Conservation (phyloP, 2,888 invertebrate genomes). For the Chirona hameri region DNA sequence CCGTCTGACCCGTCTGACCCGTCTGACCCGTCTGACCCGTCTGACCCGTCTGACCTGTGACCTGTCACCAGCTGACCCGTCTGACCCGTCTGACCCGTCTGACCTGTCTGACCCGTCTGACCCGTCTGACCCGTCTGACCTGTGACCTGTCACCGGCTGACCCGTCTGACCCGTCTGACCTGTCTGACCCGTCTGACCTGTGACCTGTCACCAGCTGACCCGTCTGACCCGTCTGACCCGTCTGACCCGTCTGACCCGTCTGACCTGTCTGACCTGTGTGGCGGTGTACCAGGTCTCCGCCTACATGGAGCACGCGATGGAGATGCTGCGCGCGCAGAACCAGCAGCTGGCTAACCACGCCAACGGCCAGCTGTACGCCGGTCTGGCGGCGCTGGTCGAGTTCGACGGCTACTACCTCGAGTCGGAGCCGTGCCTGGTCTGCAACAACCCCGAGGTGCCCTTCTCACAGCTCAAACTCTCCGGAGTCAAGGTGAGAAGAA, state of each 20-base stretch:
- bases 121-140: too few species aligned
- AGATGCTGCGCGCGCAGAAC: constrained; percentile 82
- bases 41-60: not conserved
- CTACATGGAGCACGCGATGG: constrained; percentile 81
- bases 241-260: not conserved
- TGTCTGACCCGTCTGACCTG: too few species aligned
- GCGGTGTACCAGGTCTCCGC: constrained; percentile 56
- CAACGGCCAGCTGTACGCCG: constrained; percentile 87
- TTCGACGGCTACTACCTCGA: constrained; percentile 94
- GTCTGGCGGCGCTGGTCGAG: constrained; percentile 88
- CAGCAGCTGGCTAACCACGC: constrained; percentile 84
- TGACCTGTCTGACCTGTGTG: too few species aligned
- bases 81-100: too few species aligned
- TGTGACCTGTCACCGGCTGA: too few species aligned
- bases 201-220: too few species aligned
- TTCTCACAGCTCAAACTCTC: constrained; percentile 86
- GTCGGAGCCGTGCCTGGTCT: constrained; percentile 94
- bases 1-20: too few species aligned
- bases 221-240: too few species aligned
- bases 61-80: too few species aligned
- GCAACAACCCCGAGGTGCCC: constrained; percentile 95
- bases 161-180: too few species aligned
- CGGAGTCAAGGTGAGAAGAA: constrained; percentile 68
- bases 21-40: too few species aligned
- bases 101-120: too few species aligned